A percentile compares a stretch with the other conserved stretches of the same genome.
Conservation (phyloP, 2,888 invertebrate genomes). For the Eilema depressum region DNA sequence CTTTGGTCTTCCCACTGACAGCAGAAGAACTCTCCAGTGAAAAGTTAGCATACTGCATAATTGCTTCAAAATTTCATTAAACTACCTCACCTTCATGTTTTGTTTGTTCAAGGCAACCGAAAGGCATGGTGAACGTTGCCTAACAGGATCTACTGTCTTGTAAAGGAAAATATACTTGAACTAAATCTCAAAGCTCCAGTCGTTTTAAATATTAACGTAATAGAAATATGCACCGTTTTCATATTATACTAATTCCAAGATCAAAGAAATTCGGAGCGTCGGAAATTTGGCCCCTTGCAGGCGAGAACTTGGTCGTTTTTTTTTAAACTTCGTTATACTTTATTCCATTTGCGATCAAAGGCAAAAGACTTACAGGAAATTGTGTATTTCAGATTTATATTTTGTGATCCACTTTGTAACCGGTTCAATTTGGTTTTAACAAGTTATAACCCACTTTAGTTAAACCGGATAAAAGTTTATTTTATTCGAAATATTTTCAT, state of each 20-base stretch:
- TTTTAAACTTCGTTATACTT: conserved; percentile 64
- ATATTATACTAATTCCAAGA: conserved; percentile 60
- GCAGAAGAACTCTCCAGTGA: no score
- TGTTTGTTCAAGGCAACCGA: no score
- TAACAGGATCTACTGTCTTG: background rate
- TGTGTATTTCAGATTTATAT: conserved; percentile 51
- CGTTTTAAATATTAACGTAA: conserved; percentile 16
- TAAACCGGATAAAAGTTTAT: background rate
- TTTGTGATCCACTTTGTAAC: conserved; percentile 34
- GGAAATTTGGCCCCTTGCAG: conserved; percentile 50
- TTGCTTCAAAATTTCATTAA: no score
- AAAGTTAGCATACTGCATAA: no score
- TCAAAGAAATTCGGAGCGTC: conserved; percentile 59
- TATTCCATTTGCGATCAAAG: conserved; percentile 65
- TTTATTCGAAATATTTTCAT: conserved; percentile 3
- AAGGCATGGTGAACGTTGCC: no score
- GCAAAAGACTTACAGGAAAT: conserved; percentile 52
- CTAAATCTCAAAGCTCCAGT: conserved; percentile 11
- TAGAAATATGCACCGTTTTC: conserved; percentile 25
- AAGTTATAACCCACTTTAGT: conserved; percentile 7
- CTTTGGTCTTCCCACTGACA: no score
- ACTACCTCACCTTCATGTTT: no score
- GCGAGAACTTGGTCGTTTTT: conserved; percentile 53
- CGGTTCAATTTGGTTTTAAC: conserved; percentile 23
- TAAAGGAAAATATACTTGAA: background rate